A percentile compares a stretch with the other conserved stretches of the same genome.
Evolutionary conservation across 2,113 vertebrate genomes (phyloP).

Genomic region (Marcusenius ussheri): DNA sequence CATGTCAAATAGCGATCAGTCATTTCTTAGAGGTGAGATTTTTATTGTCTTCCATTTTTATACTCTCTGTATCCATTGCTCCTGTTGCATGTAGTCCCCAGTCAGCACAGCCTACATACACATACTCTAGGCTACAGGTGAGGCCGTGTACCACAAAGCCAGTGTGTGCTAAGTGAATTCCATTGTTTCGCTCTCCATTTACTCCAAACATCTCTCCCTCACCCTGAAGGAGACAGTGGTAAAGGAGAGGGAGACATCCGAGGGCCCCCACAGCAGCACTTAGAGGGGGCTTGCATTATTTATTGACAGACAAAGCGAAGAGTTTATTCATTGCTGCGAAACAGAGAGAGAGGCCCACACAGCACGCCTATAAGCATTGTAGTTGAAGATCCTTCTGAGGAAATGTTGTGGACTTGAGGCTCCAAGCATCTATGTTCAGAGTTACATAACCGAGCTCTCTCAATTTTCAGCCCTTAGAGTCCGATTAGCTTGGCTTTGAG

Average conservation of each 20-base stretch:
- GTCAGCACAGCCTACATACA: not conserved
- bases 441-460: not conserved
- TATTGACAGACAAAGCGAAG: constrained; percentile 73
- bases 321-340: constrained; percentile 74
- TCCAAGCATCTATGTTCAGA: not conserved
- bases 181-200: constrained; percentile 31
- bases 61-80: not conserved
- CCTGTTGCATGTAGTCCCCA: constrained; percentile 9
- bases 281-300: constrained; percentile 81
- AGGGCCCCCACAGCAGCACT: constrained; percentile 73
- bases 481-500: not conserved
- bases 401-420: not conserved
- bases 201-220: constrained; percentile 26
- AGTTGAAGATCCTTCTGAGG: not conserved
- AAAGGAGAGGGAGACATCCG: constrained; percentile 48
- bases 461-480: not conserved
- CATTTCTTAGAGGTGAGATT: not conserved
- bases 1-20: not conserved
- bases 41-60: not conserved
- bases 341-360: not conserved
- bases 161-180: constrained; percentile 37
- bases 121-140: constrained; percentile 31
- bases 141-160: constrained; percentile 18
- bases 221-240: constrained; percentile 36
- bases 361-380: not conserved